These are phyloP conservation scores for Gymnorhina tibicen DNA, from an alignment of 2,113 vertebrate genomes.

Conservation along the genomic window DNA sequence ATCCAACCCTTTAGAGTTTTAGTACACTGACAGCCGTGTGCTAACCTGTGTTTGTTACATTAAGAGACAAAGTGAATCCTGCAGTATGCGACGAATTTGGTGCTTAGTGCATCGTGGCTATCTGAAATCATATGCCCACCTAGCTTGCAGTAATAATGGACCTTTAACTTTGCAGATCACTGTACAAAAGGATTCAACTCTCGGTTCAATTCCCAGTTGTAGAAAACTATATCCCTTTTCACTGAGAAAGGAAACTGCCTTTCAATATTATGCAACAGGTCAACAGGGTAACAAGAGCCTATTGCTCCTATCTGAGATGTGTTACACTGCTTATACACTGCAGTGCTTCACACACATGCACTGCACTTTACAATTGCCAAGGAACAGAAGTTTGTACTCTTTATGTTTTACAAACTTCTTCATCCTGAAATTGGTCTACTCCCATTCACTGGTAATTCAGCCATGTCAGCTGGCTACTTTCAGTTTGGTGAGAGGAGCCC, in stretches of 20 bases:
- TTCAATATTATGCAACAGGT: neutral
- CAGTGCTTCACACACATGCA: neutral
- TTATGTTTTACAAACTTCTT: neutral
- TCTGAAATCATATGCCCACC: accelerated
- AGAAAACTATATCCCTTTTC: neutral
- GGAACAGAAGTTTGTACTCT: neutral
- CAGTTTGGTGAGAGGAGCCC: neutral
- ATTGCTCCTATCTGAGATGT: neutral
- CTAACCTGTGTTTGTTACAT: neutral
- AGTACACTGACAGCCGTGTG: accelerated
- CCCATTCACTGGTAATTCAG: neutral
- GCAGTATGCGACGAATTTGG: accelerated
- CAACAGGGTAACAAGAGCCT: neutral
- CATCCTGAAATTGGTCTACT: neutral
- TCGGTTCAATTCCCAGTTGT: neutral
- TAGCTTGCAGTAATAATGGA: neutral
- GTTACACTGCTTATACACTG: neutral
- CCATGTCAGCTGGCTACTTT: neutral
- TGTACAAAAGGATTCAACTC: neutral
- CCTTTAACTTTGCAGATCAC: neutral
- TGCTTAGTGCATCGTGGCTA: neutral
- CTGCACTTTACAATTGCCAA: neutral
- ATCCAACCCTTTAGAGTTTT: neutral
- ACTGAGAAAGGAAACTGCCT: neutral
- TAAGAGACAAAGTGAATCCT: neutral